Base-by-base conservation (phyloP, 2,797 vertebrate genomes). In the Micromesistius poutassou region DNA sequence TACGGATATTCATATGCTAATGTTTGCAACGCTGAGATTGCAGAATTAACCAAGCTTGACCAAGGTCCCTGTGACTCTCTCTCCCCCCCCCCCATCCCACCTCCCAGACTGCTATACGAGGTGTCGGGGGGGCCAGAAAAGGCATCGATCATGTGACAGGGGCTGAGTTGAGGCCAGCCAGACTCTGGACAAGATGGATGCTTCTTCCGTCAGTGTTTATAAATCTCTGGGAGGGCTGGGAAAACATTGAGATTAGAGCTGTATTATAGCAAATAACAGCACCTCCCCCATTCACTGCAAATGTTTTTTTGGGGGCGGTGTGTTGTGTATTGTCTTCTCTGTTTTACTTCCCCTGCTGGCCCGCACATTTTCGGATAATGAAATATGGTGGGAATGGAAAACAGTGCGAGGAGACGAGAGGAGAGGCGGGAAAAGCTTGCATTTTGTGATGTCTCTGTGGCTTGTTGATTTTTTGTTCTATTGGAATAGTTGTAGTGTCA, bases 1-100 rank as follows among this genome's bases (percentile, higher is more conserved):
- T 80, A 84, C 85, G 87, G 83, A 89, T 83, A 92, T 92, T 94
- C 91, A 91, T 91, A 94, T 93, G 92, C 88, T 91, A 94, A 93
- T 93, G 79, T 81, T 66, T 16, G 80, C 30, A 71, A 78, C 86
- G 90, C 87, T 89, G 89, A 87, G 90, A 88, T 88, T 78, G 88
- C 83, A 81, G 91, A 92, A 91, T 91, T 90, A 93, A 90, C 90
- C 91, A 90, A 89, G 92, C 91, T 90, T 93, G 93, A 93, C 93
- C 84, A 89, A 89, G 86, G 87, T 88, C 83, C 89, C 87, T 90
- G 89, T 85, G 91, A 93, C 92, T 88, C 80, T 81, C 74, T 76
- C 75, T 0, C 28, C 30, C 71, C 2, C 46, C 71, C 80, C 70
- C 71, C 80, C 74, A n/a, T n/a, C 13, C 42, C 16, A 2, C 19